Evolutionary conservation across 2,888 invertebrate genomes (phyloP), one percentile per base, ranked within the genome.

Genomic region (Oligia fasciuncula): DNA sequence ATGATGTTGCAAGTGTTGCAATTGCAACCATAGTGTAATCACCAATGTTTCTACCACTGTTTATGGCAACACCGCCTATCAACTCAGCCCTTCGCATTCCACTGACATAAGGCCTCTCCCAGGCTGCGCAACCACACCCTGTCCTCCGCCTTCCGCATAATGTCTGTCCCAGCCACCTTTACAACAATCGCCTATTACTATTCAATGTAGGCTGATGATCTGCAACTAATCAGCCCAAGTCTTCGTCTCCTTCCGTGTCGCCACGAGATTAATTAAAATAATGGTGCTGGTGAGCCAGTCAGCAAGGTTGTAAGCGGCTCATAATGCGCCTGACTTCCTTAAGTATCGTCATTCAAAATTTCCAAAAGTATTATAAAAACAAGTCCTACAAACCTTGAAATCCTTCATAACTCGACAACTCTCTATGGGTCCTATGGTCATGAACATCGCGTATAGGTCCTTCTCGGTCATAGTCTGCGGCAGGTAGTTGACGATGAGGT

Each of bases 401-500:
- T 99, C 99, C 95, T 98, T 98, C 98, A 99, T 99, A 90, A 99
- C 98, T 90, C 99, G 97, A 94, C 98, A 98, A 90, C 98, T 98
- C 93, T 99, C 99, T 70, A 99, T 98, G 43, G 98, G 98, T 73
- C 99, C 99, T 89, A 99, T 98, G 76, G 98, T 98, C 90, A 98
- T 97, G 95, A 99, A 99, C 97, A 99, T 98, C 87, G 98, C 98
- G 93, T 98, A 98, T 79, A 99, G 97, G 92, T 99, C 99, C 93
- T 98, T 98, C 94, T 99, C 99, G 3, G 98, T 98, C 97, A 99
- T 98, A 91, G 98, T 98, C 96, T 99, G 99, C 54, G 99, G 99
- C 91, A 99, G 97, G 95, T 99, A 99, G 97, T 99, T 99, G 92
- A 99, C 98, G 89, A 99, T 99, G 90, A 99, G 97, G 97, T 99